A percentile compares a stretch with the other conserved stretches of the same genome.
Conservation (phyloP, 2,113 vertebrate genomes). For the Phrynosoma platyrhinos region DNA sequence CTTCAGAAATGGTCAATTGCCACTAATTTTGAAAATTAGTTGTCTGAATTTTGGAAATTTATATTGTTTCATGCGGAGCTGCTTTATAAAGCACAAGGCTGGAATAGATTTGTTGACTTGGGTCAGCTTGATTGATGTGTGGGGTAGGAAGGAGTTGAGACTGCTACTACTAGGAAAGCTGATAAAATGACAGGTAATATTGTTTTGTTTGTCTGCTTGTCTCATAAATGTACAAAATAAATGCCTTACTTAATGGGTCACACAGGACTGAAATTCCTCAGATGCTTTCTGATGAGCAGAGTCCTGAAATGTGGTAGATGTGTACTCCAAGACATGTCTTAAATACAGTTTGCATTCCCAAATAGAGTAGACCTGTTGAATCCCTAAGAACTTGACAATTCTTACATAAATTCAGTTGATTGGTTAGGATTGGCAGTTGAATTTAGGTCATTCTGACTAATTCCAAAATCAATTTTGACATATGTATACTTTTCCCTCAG, state of each 20-base stretch:
- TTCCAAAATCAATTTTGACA: not conserved
- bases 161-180: not conserved
- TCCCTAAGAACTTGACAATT: too few relatives aligned
- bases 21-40: not conserved
- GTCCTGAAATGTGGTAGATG: not conserved
- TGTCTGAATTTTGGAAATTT: not conserved
- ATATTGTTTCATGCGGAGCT: too few relatives aligned
- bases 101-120: not conserved
- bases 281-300: not conserved
- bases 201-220: not conserved
- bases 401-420: too few relatives aligned
- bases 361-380: too few relatives aligned
- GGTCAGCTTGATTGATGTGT: too few relatives aligned
- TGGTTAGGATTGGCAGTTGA: too few relatives aligned
- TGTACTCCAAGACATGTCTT: not conserved
- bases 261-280: not conserved
- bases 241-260: not conserved
- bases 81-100: not conserved
- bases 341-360: too few relatives aligned
- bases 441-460: not conserved
- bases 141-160: not conserved
- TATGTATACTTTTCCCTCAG: not conserved
- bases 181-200: too few relatives aligned
- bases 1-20: not conserved
- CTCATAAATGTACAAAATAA: not conserved